Base-by-base conservation (phyloP, 2,113 vertebrate genomes). In the Mormoops blainvillei region DNA sequence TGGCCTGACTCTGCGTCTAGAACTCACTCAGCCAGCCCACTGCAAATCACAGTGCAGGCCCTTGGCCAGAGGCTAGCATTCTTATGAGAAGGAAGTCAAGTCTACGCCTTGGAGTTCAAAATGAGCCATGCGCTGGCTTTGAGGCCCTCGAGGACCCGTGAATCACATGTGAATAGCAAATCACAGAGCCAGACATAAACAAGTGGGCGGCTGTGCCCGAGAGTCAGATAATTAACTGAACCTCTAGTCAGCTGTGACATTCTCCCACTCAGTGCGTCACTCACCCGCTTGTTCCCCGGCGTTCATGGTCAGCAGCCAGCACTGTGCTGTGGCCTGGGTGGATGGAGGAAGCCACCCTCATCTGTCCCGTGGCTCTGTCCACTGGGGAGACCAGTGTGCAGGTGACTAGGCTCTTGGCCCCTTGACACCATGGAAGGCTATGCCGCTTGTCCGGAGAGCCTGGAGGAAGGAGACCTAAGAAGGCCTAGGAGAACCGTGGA, bases 31-130 rank as follows among this genome's bases (percentile, higher is more conserved):
- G 13, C 0, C 18, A 73, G 52, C 36, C 50, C 58, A 4, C 22
- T 19, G 67, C 28, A 54, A 50, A 15, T 38, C 1, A 2, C 15
- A 12, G 4, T 12, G 3, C 13, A 20, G 1, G 41, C 7, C 16
- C 36, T n/a, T 8, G 26, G 4, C 26, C 26, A 4, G 45, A 58
- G 20, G n/a, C 38, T 13, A 1, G 13, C 0, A 0, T 19, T 33
- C 16, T 63, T 15, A 18, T 28, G 48, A 65, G 33, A 26, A 28
- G 31, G 56, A 50, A 71, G 38, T 7, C 38, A 7, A 16, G 38
- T 3, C 33, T 78, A 19, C 8, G 11, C 10, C 58, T 50, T 36
- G 74, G 31, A 63, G 50, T 15, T 24, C 52, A 54, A 18, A 41
- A 48, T 24, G 74, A 61, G 48, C 4, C 28, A 4, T 33, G 24